Evolutionary conservation across 1,140 invertebrate genomes (phyloP).

Genomic region (Cydia splendana): DNA sequence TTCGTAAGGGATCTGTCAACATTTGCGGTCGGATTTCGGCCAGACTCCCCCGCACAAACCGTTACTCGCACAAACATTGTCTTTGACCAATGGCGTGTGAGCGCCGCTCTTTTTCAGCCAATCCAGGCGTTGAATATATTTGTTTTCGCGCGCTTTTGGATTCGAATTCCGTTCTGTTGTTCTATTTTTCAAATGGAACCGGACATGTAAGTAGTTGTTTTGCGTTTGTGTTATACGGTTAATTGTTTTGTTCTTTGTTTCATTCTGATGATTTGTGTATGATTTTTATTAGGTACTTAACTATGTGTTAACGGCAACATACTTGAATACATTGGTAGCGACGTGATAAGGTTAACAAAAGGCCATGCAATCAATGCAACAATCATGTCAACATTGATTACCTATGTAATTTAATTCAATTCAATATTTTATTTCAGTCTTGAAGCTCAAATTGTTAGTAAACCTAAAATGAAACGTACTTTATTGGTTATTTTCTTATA

Average conservation of each 20-base stretch:
- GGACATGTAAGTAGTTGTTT: slow-evolving; percentile 33
- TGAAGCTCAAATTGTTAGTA: too few relatives aligned
- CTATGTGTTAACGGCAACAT: too few relatives aligned
- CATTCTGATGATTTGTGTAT: slow-evolving; percentile 9
- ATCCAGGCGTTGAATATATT: slow-evolving; percentile 61
- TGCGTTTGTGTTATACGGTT: slow-evolving; percentile 34
- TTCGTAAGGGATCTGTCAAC: slow-evolving; percentile 61
- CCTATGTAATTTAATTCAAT: too few relatives aligned
- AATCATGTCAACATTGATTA: too few relatives aligned
- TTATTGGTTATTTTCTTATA: too few relatives aligned
- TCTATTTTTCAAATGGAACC: slow-evolving; percentile 53
- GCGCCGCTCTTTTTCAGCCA: slow-evolving; percentile 69
- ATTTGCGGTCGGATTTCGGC: slow-evolving; percentile 72
- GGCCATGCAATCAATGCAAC: too few relatives aligned
- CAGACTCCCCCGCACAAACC: slow-evolving; percentile 73
- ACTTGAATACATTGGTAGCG: too few relatives aligned
- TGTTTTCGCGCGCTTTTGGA: slow-evolving; percentile 55
- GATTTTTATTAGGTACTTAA: too few relatives aligned
- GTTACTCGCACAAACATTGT: slow-evolving; percentile 75
- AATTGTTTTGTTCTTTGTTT: slow-evolving; percentile 38
- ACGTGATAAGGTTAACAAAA: too few relatives aligned
- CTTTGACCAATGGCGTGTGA: slow-evolving; percentile 75
- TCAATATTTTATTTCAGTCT: too few relatives aligned
- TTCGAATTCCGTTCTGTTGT: slow-evolving; percentile 58
- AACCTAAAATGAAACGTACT: too few relatives aligned